Evolutionary conservation across 2,113 vertebrate genomes (phyloP), one percentile per base, ranked within the genome.

Genomic region (Triplophysa tibetana): DNA sequence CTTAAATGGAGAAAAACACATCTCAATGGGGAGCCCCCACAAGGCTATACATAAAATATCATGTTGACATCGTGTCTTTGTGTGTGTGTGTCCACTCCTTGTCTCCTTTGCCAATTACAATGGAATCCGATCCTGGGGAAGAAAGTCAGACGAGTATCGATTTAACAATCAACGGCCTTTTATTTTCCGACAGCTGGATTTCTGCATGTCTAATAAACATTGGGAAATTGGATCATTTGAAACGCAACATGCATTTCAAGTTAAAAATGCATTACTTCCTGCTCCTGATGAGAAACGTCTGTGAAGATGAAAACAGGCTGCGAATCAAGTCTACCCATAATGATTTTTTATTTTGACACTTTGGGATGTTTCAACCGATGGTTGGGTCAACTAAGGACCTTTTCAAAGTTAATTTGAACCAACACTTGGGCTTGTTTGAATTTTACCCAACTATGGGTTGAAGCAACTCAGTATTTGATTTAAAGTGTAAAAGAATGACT

Each of bases 151-250:
- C 52, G 43, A 63, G 23, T 77, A 82, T 78, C 29, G 75, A 78
- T 82, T 82, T 60, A 50, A 73, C 68, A 82, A 78, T 81, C 60
- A 77, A 66, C 68, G 56, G 54, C 48, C 33, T 12, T 80, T 74
- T 80, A 80, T 77, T 77, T 45, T 63, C 45, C 50, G 73, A 63
- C 11, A 52, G 56, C 69, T 65, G 68, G 45, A 73, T 66, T 24
- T n/a, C 24, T 21, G 21, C 8, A 24, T 70, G 64, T 77, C 26
- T 75, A 48, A 70, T 62, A 65, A 38, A 33, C 56, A 70, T 2
- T 23, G 23, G 24, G 60, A 76, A 81, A 38, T 14, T 8, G 38
- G 66, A 75, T 62, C 26, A 56, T 62, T 69, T 54, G 45, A 62
- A 21, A 79, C 48, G 61, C 41, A 69, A 62, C 77, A 70, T 33